Conservation (phyloP, 2,888 invertebrate genomes). For the Loripinus fragilis region DNA sequence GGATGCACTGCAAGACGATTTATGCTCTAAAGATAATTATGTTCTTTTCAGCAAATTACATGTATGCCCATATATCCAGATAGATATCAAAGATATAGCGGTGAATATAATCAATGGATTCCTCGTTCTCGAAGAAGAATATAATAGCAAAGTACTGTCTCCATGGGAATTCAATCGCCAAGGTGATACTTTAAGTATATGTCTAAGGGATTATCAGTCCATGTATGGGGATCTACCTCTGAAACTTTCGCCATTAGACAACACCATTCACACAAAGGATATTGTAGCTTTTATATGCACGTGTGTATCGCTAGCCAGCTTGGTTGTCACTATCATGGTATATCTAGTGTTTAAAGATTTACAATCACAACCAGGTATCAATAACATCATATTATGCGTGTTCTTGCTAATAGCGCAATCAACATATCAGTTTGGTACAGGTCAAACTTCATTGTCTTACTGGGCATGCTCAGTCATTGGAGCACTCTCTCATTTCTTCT, state of each 20-base stretch:
- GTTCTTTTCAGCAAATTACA: background rate
- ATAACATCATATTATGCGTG: slow-evolving; percentile 38
- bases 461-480: slow-evolving; percentile 35
- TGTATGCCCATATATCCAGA: background rate
- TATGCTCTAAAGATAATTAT: background rate
- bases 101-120: background rate
- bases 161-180: background rate
- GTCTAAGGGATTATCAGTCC: background rate
- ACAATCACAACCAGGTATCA: slow-evolving; percentile 49
- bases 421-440: slow-evolving; percentile 43
- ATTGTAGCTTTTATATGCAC: slow-evolving; percentile 35
- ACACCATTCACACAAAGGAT: slow-evolving; percentile 13
- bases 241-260: background rate
- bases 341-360: slow-evolving; percentile 38
- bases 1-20: background rate
- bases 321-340: slow-evolving; percentile 33
- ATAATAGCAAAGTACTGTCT: background rate
- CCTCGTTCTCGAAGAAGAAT: background rate
- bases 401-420: slow-evolving; percentile 38
- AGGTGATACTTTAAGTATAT: background rate
- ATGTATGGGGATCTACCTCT: background rate
- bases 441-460: slow-evolving; percentile 19
- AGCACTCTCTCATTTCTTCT: slow-evolving; percentile 46
- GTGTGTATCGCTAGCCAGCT: slow-evolving; percentile 30
- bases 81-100: background rate